Base-by-base conservation (phyloP, 2,888 invertebrate genomes). In the Eumacrocentrus americanus region DNA sequence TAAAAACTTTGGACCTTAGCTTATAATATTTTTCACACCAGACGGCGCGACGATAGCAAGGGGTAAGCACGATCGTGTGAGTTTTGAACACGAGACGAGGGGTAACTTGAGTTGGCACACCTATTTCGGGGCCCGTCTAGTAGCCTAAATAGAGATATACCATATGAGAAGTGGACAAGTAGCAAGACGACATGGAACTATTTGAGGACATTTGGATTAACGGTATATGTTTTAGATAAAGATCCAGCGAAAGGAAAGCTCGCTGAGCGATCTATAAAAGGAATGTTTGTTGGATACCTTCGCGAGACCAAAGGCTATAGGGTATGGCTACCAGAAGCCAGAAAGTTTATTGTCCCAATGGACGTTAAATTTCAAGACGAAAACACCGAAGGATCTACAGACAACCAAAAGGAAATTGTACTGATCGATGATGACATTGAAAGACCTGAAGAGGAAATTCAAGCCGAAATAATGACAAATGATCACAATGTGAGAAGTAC, bases 101-200 rank as follows among this genome's bases (percentile, higher is more conserved):
- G n/a, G n/a, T n/a, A n/a, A n/a, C n/a, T n/a, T n/a, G n/a, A n/a
- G n/a, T n/a, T n/a, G n/a, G n/a, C n/a, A n/a, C n/a, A n/a, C n/a
- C n/a, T n/a, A n/a, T n/a, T n/a, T 46, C 47, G 72, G 14, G 46
- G 65, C 25, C 61, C 65, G 7, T 66, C 68, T 5, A 68, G 38
- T 14, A 54, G 56, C 0, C 55, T 60, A n/a, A 35, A 47, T 9
- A 61, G 55, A 0, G 52, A 52, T 53, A 67, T 60, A 1, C 64
- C 70, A 3, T 67, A 46, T 53, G 64, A 67, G 35, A 11, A 23
- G 11, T 57, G 69, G 62, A 56, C 48, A 20, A 59, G 61, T 0
- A 7, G 60, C 54, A 48, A 16, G 25, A 14, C 61, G 59, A 58
- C 56, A 55, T 14, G 23, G 6, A 16, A 40, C 12, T 22, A 52